These are phyloP conservation scores for Globodera rostochiensis DNA, from an alignment of 1,140 invertebrate genomes.

Conservation along the genomic window DNA sequence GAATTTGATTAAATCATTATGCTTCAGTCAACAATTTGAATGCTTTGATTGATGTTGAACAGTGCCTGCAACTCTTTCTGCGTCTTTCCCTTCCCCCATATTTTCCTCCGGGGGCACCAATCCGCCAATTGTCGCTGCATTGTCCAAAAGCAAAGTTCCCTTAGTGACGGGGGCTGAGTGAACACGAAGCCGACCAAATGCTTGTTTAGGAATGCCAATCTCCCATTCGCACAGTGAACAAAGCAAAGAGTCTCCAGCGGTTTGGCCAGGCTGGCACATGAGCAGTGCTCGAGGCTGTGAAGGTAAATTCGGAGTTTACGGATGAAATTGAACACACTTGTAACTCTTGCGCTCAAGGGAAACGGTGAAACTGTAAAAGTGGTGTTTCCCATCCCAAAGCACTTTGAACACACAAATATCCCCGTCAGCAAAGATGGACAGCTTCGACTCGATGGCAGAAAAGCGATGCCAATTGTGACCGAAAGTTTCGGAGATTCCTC, in stretches of 20 bases:
- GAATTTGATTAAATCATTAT: too few species aligned
- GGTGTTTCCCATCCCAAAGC: constrained; percentile 26
- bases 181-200: constrained; percentile 28
- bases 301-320: neutral
- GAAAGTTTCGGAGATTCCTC: constrained; percentile 37
- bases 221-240: constrained; percentile 7
- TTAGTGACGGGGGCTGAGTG: constrained; percentile 33
- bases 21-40: constrained; percentile 15
- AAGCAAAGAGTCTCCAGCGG: constrained; percentile 27
- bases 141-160: constrained; percentile 39
- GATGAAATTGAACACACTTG: constrained; percentile 16
- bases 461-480: constrained; percentile 41
- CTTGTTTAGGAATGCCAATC: constrained; percentile 35
- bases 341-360: constrained; percentile 21
- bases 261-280: constrained; percentile 16
- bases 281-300: constrained; percentile 22
- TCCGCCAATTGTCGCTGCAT: constrained; percentile 15
- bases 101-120: neutral
- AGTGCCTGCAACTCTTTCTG: constrained; percentile 25
- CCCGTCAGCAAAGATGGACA: constrained; percentile 37
- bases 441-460: constrained; percentile 31
- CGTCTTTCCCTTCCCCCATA: constrained; percentile 34
- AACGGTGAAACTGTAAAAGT: constrained; percentile 30
- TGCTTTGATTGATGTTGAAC: constrained; percentile 14
- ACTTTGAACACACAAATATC: constrained; percentile 39